Evolutionary conservation across 1,140 invertebrate species (phyloP).

Genomic region (Aphis gossypii): DNA sequence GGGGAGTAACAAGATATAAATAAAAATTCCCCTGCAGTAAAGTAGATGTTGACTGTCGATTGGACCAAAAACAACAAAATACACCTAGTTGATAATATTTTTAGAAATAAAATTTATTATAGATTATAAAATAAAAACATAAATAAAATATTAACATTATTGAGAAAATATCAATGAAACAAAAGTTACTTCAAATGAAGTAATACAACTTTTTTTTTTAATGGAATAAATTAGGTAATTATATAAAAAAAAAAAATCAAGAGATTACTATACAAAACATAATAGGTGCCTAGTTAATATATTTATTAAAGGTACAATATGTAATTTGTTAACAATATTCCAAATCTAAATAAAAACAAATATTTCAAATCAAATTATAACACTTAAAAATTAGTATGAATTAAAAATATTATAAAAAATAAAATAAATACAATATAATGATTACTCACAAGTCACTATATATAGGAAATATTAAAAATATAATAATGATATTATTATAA

Average conservation of each 20-base stretch:
- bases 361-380: neutral
- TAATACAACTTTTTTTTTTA: constrained; percentile 18
- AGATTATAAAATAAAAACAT: too few species aligned
- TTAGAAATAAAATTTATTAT: neutral
- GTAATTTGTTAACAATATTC: neutral
- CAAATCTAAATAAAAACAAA: constrained; percentile 8
- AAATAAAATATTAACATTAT: neutral
- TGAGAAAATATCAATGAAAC: neutral
- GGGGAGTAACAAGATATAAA: too few species aligned
- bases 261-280: neutral
- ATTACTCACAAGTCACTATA: neutral
- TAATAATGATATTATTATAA: neutral
- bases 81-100: too few species aligned
- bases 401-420: neutral
- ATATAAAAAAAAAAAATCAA: neutral
- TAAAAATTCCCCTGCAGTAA: too few species aligned
- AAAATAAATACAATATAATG: neutral
- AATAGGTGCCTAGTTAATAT: neutral
- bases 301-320: neutral
- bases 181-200: neutral
- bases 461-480: neutral
- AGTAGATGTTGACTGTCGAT: too few species aligned
- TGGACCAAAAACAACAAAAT: neutral
- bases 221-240: constrained; percentile 3
- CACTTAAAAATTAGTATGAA: neutral